These are phyloP conservation scores for Boloria euphrosyne DNA, from an alignment of 2,888 invertebrate species.

Conservation along the genomic window DNA sequence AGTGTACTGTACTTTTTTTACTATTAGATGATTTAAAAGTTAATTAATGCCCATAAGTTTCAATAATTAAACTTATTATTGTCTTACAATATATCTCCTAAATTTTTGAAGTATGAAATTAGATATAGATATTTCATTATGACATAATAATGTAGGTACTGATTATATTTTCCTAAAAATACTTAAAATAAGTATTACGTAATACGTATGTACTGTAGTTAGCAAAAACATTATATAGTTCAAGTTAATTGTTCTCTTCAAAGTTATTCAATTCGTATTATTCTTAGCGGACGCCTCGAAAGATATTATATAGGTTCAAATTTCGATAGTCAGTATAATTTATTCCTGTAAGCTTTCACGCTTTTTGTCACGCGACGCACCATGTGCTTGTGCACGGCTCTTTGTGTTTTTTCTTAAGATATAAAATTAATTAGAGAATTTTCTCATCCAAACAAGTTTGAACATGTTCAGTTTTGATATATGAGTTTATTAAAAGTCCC, in stretches of 20 bases:
- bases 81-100: too few species aligned
- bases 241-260: neutral
- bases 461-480: constrained; percentile 29
- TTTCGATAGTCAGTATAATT: constrained; percentile 16
- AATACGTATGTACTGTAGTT: too few species aligned
- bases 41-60: too few species aligned
- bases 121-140: too few species aligned
- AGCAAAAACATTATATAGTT: too few species aligned
- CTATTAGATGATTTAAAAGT: too few species aligned
- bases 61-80: too few species aligned
- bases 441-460: constrained; percentile 34
- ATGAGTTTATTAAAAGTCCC: neutral
- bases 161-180: too few species aligned
- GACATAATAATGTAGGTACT: too few species aligned
- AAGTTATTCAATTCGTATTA: neutral
- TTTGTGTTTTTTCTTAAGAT: constrained; percentile 43
- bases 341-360: constrained; percentile 22
- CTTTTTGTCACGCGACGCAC: constrained; percentile 29
- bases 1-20: too few species aligned
- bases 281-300: neutral
- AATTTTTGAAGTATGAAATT: too few species aligned
- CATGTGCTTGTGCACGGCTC: constrained; percentile 37
- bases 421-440: constrained; percentile 30
- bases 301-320: constrained; percentile 11
- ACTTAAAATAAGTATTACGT: too few species aligned